phyloP scores from a whole-genome alignment of 2,888 invertebrate genomes.

The Lepidochitona cinerea region DNA sequence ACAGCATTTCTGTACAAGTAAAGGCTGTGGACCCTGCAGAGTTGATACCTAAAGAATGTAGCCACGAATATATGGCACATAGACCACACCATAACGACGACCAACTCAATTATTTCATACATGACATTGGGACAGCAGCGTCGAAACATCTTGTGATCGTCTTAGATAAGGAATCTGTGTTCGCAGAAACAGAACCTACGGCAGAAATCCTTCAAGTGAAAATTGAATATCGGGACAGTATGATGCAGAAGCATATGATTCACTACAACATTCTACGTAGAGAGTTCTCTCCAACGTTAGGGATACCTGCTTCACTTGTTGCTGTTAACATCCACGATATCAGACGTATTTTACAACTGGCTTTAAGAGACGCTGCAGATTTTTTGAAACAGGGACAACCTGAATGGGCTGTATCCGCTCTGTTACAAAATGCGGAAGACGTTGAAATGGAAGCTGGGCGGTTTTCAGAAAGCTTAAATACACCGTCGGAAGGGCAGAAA shows the following conservation, averaged over 20 bases:
- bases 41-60: constrained; percentile 38
- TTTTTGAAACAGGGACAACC: constrained; percentile 29
- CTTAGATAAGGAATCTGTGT: constrained; percentile 17
- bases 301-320: not conserved
- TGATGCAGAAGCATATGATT: not conserved
- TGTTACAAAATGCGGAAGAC: constrained; percentile 37
- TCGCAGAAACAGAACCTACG: not conserved
- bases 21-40: constrained; percentile 33
- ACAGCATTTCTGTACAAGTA: constrained; percentile 48
- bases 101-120: constrained; percentile 44
- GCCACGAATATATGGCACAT: constrained; percentile 42
- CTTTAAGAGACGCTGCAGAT: constrained; percentile 35
- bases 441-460: constrained; percentile 32
- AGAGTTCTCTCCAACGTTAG: not conserved
- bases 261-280: not conserved
- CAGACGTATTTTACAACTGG: not conserved
- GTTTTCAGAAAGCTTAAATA: constrained; percentile 30
- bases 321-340: not conserved
- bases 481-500: constrained; percentile 7
- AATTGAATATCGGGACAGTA: constrained; percentile 17
- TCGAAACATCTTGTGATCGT: constrained; percentile 42
- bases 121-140: constrained; percentile 47
- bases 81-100: constrained; percentile 9
- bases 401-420: constrained; percentile 19
- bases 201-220: constrained; percentile 9